These are phyloP conservation scores for Thaumetopoea pityocampa DNA, from an alignment of 1,140 invertebrate genomes.

Conservation along the genomic window DNA sequence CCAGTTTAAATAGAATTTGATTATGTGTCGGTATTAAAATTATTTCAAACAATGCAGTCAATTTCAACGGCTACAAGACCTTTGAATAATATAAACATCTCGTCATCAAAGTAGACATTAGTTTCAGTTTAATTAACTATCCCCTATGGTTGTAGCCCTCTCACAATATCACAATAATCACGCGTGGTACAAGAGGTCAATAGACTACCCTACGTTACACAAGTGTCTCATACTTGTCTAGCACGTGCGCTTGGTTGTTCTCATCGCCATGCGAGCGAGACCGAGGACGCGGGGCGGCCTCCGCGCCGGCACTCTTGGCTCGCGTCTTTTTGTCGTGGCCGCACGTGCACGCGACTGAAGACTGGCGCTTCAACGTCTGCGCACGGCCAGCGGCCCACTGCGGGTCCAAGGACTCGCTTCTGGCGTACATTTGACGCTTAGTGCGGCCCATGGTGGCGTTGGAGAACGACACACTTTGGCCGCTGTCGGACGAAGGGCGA, in stretches of 20 bases:
- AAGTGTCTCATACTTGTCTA: constrained; percentile 74
- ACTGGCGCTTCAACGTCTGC: constrained; percentile 59
- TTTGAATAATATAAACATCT: no score
- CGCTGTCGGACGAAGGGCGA: constrained; percentile 55
- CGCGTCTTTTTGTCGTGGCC: constrained; percentile 64
- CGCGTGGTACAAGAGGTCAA: background rate
- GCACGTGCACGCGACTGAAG: constrained; percentile 66
- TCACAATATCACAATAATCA: constrained; percentile 15
- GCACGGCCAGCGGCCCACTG: constrained; percentile 49
- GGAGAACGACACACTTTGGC: constrained; percentile 39
- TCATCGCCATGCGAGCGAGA: constrained; percentile 63
- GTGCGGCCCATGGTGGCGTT: constrained; percentile 55
- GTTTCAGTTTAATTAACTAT: no score
- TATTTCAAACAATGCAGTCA: no score
- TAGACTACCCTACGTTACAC: constrained; percentile 39
- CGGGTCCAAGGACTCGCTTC: constrained; percentile 63
- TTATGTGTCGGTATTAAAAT: no score
- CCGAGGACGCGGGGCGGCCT: constrained; percentile 35
- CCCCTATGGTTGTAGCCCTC: no score
- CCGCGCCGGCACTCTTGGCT: constrained; percentile 35
- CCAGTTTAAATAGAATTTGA: no score
- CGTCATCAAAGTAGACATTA: no score
- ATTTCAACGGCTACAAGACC: no score
- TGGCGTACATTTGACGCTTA: constrained; percentile 48
- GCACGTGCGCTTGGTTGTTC: constrained; percentile 52